phyloP scores from a whole-genome alignment of 2,797 vertebrate genomes.

The Cynodonichthys magdalenae region DNA sequence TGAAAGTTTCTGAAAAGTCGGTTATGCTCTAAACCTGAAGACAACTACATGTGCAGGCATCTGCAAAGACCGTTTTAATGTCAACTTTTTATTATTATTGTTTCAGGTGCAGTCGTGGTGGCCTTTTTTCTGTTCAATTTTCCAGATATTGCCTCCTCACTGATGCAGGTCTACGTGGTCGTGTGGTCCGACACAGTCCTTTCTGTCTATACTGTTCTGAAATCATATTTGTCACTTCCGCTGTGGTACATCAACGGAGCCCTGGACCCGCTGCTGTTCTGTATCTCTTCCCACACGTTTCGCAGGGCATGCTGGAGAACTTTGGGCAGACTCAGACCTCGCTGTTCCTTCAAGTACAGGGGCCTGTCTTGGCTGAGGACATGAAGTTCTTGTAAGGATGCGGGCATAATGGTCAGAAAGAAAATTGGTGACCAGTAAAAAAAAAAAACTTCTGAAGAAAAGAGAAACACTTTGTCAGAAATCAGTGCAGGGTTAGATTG shows the following conservation, averaged over 20 bases:
- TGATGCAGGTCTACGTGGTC: slow-evolving; percentile 82
- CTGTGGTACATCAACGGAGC: slow-evolving; percentile 84
- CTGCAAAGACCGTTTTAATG: too few species aligned
- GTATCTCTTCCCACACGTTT: slow-evolving; percentile 82
- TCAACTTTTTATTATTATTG: not conserved
- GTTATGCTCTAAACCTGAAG: not conserved
- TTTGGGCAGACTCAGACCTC: slow-evolving; percentile 54
- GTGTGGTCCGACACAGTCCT: slow-evolving; percentile 77
- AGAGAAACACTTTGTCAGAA: slow-evolving; percentile 22
- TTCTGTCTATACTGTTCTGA: slow-evolving; percentile 78
- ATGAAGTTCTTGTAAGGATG: slow-evolving; percentile 47
- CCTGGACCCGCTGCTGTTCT: slow-evolving; percentile 83
- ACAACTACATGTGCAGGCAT: too few species aligned
- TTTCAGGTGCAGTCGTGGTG: slow-evolving; percentile 77
- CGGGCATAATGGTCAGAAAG: slow-evolving; percentile 48
- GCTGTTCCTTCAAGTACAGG: slow-evolving; percentile 28
- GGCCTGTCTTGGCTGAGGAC: slow-evolving; percentile 38
- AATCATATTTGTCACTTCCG: slow-evolving; percentile 81
- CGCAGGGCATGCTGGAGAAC: slow-evolving; percentile 80
- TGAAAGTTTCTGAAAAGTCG: not conserved
- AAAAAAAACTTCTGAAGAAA: slow-evolving; percentile 2
- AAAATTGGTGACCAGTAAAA: slow-evolving; percentile 21
- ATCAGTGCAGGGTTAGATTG: not conserved
- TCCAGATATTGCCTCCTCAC: slow-evolving; percentile 81
- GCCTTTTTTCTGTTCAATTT: slow-evolving; percentile 84